phyloP scores from a whole-genome alignment of 1,140 invertebrate species.

The Micrasema minimum region DNA sequence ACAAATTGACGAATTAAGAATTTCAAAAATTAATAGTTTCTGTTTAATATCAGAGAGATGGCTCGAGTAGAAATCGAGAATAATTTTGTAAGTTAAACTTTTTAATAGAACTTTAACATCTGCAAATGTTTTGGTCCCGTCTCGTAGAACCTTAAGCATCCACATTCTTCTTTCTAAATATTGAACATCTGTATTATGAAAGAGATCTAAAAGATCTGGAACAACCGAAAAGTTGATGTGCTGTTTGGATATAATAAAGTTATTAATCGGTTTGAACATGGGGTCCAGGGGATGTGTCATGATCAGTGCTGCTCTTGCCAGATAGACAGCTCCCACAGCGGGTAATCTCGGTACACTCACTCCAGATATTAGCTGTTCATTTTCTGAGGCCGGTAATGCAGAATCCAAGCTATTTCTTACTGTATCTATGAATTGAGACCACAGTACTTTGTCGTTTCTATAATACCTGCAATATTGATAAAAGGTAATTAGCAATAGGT shows the following conservation, averaged over 20 bases:
- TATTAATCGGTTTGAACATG: slow-evolving; percentile 74
- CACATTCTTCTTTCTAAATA: slow-evolving; percentile 71
- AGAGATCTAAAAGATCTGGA: slow-evolving; percentile 81
- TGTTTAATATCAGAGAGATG: slow-evolving; percentile 63
- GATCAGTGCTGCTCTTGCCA: slow-evolving; percentile 73
- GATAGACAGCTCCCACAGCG: slow-evolving; percentile 75
- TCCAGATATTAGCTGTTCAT: slow-evolving; percentile 51
- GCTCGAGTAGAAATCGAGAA: slow-evolving; percentile 67
- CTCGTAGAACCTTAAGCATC: slow-evolving; percentile 74
- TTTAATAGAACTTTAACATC: slow-evolving; percentile 66
- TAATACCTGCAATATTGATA: slow-evolving; percentile 61
- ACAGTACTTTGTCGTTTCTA: slow-evolving; percentile 66
- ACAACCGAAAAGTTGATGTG: slow-evolving; percentile 75
- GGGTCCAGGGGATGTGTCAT: slow-evolving; percentile 74
- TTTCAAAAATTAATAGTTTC: slow-evolving; percentile 72
- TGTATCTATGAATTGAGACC: slow-evolving; percentile 61
- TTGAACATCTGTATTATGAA: slow-evolving; percentile 76
- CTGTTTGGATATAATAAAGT: slow-evolving; percentile 78
- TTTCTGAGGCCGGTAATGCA: slow-evolving; percentile 55
- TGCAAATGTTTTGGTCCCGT: slow-evolving; percentile 69
- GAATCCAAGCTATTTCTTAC: slow-evolving; percentile 60
- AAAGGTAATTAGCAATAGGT: too few relatives aligned
- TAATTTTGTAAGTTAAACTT: slow-evolving; percentile 68
- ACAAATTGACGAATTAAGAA: slow-evolving; percentile 69
- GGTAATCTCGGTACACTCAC: slow-evolving; percentile 68